phyloP scores from a whole-genome alignment of 2,113 vertebrate genomes.

The Mystacornis crossleyi region DNA sequence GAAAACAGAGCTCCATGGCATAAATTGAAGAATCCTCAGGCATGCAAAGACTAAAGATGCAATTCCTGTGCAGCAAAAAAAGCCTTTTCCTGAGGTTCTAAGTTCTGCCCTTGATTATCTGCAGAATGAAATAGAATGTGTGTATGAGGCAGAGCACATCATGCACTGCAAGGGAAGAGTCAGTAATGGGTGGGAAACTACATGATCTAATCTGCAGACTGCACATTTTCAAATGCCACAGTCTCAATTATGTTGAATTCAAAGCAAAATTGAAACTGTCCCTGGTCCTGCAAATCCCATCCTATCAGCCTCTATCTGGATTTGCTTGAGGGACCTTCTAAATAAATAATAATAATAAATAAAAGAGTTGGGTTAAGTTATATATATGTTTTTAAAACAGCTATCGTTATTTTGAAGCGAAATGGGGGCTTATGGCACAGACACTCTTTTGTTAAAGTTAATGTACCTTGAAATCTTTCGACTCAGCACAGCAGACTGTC shows the following conservation, averaged over 20 bases:
- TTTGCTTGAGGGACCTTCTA: slow-evolving; percentile 46
- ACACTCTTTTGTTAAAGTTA: slow-evolving; percentile 68
- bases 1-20: slow-evolving; percentile 58
- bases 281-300: slow-evolving; percentile 42
- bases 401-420: slow-evolving; percentile 23
- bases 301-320: slow-evolving; percentile 40
- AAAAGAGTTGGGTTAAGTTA: slow-evolving; percentile 41
- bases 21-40: slow-evolving; percentile 70
- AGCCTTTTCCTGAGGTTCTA: slow-evolving; percentile 65
- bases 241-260: slow-evolving; percentile 58
- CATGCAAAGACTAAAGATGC: slow-evolving; percentile 69
- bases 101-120: slow-evolving; percentile 75
- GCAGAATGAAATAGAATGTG: slow-evolving; percentile 59
- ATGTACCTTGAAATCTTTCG: slow-evolving; percentile 66
- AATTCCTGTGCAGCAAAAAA: slow-evolving; percentile 68
- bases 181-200: slow-evolving; percentile 63
- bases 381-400: slow-evolving; percentile 40
- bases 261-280: slow-evolving; percentile 51
- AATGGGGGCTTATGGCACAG: slow-evolving; percentile 36
- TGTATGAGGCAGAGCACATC: slow-evolving; percentile 25
- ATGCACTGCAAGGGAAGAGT: not conserved
- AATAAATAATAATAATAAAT: slow-evolving; percentile 66
- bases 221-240: slow-evolving; percentile 66
- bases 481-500: slow-evolving; percentile 58
- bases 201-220: slow-evolving; percentile 59